Percentiles rank a stretch among this genome's conserved stretches.
These are phyloP conservation scores for Scaptodrosophila latifasciaeformis DNA, from an alignment of 2,888 invertebrate species.

Conservation along the genomic window DNA sequence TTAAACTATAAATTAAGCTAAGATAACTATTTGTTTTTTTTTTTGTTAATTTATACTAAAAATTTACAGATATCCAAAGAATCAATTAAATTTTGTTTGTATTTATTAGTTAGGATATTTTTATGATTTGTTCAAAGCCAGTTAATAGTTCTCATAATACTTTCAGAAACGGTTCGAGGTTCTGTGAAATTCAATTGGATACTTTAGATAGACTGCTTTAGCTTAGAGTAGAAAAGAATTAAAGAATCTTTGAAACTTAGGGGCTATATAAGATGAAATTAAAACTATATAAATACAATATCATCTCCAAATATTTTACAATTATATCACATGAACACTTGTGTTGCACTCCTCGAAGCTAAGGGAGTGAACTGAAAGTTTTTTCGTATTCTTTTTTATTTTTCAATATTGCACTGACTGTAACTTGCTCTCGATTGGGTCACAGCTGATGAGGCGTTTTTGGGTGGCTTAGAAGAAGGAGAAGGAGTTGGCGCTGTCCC, in stretches of 20 bases:
- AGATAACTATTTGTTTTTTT: constrained; percentile 37
- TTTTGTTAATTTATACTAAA: too few relatives aligned
- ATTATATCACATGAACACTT: constrained; percentile 70
- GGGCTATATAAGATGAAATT: background rate
- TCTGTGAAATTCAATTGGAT: constrained; percentile 23
- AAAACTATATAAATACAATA: background rate
- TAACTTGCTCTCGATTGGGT: background rate
- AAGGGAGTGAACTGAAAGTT: background rate
- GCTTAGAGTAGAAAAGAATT: constrained; percentile 12
- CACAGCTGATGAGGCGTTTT: too few relatives aligned
- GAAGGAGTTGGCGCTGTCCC: background rate
- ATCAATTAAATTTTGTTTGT: too few relatives aligned
- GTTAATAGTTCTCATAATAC: constrained; percentile 20
- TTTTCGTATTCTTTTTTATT: too few relatives aligned
- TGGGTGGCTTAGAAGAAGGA: too few relatives aligned
- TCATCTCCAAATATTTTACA: constrained; percentile 50
- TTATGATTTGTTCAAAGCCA: constrained; percentile 18
- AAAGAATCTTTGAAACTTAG: background rate
- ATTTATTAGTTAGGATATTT: constrained; percentile 16
- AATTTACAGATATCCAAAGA: too few relatives aligned
- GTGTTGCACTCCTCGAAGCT: constrained; percentile 38
- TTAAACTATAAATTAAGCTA: constrained; percentile 53
- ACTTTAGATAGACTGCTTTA: constrained; percentile 6
- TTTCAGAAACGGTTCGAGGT: constrained; percentile 17
- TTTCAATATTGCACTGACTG: constrained; percentile 15